Base-by-base conservation (phyloP, 2,113 vertebrate species). In the Melanostigma gelatinosum region DNA sequence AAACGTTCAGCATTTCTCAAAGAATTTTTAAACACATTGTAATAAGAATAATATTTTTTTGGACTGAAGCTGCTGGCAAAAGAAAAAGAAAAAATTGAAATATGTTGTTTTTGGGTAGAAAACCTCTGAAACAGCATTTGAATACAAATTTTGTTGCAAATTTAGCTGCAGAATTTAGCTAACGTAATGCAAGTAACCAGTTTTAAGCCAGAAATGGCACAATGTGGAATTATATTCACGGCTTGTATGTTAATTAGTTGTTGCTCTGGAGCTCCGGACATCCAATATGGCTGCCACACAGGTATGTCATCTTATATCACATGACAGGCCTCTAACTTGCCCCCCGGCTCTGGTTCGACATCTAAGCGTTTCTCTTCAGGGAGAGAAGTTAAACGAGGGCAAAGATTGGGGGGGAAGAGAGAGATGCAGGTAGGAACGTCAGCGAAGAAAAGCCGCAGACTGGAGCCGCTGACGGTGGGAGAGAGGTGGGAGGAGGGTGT, bases 401-500 rank as follows among this genome's bases (percentile, higher is more conserved):
- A 50, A 38, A 71, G 10, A 55, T 2, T 13, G 13, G 44, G 13
- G 12, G 48, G 3, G 48, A 6, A 24, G 46, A n/a, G 2, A 6
- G 7, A 50, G 69, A 60, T 44, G 2, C n/a, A 32, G 42, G 20
- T 40, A n/a, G 71, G 20, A 84, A 50, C 8, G 10, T 11, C 11
- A n/a, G 10, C 20, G 58, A 63, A 22, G 57, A 50, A 52, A 79
- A 87, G 54, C 64, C 9, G 38, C 80, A 75, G 83, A 75, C 72
- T 75, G 34, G 82, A 80, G 74, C 72, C 2, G 22, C 46, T 32
- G 75, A 44, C 3, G 65, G 77, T 63, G 73, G 76, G 46, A 66
- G 64, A 38, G 54, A 27, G 70, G 75, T n/a, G 84, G 86, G 83
- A 79, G 88, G 85, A 77, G 77, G 84, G 83, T 44, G 87, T 85